Percentiles rank a stretch among this genome's conserved stretches.
Conservation (phyloP, 1,140 invertebrate genomes). For the Coelopa frigida region DNA sequence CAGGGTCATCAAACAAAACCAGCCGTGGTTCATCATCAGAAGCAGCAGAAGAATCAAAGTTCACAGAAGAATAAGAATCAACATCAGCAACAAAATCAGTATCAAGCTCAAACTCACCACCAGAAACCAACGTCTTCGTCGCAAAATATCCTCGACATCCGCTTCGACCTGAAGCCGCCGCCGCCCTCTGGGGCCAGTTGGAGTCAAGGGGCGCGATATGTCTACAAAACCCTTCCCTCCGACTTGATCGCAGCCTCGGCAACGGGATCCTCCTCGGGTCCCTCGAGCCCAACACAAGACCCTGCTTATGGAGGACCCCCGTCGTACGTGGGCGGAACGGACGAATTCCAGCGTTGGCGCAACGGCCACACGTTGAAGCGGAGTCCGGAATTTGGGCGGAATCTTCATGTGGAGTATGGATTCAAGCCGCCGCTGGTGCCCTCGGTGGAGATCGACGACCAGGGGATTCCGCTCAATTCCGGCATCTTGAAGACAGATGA, state of each 20-base stretch:
- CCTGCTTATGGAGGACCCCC: background rate
- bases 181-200: slow-evolving; percentile 25
- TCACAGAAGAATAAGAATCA: no score
- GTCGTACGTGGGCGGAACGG: slow-evolving; percentile 10
- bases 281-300: background rate
- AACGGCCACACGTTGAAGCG: slow-evolving; percentile 37
- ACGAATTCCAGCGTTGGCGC: slow-evolving; percentile 48
- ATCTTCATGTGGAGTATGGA: slow-evolving; percentile 68
- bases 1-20: no score
- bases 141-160: slow-evolving; percentile 21
- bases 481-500: slow-evolving; percentile 5
- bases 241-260: slow-evolving; percentile 28
- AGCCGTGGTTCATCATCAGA: no score
- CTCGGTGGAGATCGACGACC: slow-evolving; percentile 70
- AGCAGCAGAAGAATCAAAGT: no score
- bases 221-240: slow-evolving; percentile 34
- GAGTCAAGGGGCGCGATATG: slow-evolving; percentile 28
- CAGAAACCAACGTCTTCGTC: no score
- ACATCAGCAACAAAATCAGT: background rate
- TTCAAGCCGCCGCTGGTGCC: slow-evolving; percentile 73
- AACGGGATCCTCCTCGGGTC: slow-evolving; percentile 11
- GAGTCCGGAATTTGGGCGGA: slow-evolving; percentile 52
- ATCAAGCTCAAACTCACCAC: no score
- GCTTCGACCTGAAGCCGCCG: slow-evolving; percentile 33
- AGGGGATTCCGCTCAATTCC: slow-evolving; percentile 50